phyloP scores from a whole-genome alignment of 2,888 invertebrate species.

The Andrena bucephala region DNA sequence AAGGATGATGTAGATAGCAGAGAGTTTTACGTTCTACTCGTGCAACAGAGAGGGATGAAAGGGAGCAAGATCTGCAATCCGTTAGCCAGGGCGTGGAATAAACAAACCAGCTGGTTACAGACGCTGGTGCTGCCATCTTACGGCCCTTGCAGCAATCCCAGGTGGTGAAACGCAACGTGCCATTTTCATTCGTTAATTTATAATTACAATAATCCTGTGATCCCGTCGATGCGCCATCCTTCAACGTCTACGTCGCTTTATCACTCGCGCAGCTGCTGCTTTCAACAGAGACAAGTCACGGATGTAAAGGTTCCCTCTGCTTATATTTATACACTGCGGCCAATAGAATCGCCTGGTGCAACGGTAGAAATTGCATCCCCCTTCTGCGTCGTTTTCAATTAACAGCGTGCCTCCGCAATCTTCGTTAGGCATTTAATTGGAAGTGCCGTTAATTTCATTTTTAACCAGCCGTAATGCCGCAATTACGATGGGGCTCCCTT shows the following conservation, averaged over 20 bases:
- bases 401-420: conserved; percentile 35
- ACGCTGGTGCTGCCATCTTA: conserved; percentile 62
- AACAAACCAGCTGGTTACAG: conserved; percentile 55
- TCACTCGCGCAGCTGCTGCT: no score
- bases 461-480: conserved; percentile 59
- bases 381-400: conserved; percentile 51
- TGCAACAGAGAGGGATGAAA: background rate
- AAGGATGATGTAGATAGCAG: conserved; percentile 37
- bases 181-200: conserved; percentile 25
- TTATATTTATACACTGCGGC: background rate
- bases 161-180: background rate
- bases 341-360: background rate
- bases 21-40: conserved; percentile 11
- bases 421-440: conserved; percentile 43
- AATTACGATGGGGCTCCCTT: conserved; percentile 47
- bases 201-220: background rate
- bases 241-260: background rate
- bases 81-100: conserved; percentile 35
- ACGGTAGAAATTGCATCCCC: conserved; percentile 4
- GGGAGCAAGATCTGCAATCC: conserved; percentile 15
- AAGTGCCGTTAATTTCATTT: conserved; percentile 54
- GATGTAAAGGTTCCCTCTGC: background rate
- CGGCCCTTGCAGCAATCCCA: conserved; percentile 43
- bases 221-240: no score
- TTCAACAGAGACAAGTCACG: background rate